Evolutionary conservation across 1,140 invertebrate genomes (phyloP), one percentile per base, ranked within the genome.

Genomic region (Calliopsis andreniformis): DNA sequence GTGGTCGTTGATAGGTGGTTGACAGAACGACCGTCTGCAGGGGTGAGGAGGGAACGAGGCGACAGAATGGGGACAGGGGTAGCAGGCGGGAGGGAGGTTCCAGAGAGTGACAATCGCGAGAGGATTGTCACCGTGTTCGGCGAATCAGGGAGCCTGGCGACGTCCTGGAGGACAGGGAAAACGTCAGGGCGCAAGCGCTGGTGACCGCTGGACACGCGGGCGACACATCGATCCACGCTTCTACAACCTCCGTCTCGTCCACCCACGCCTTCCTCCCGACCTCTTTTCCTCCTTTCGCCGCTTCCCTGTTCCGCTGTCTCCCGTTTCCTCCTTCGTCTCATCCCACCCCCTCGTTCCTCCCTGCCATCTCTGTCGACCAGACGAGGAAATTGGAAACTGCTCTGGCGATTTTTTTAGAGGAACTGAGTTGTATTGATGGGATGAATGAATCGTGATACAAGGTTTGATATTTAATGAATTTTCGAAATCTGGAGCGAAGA

Each of bases 161-260:
- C 80, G 81, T 83, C 56, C 68, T 71, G 69, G 79, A 84, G 78
- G 73, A 83, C 79, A 77, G 62, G 47, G 79, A 63, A 20, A 67
- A 63, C 49, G 56, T 63, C 69, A 88, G 62, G 70, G 90, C 91
- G 89, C 89, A 89, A 88, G 91, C 91, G 89, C 89, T 82, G 73
- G 86, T 84, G 86, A 87, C 85, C 66, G 79, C 87, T 90, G 89
- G 90, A 90, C 90, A 88, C 87, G 83, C 85, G 87, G 80, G 86
- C 89, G 90, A 90, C 89, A 91, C 89, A 91, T 91, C 89, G 89
- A 91, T 91, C 89, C 88, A 86, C 75, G 84, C 83, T 87, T 88
- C 88, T 87, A 87, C 87, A 87, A 87, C 86, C 89, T 88, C 86
- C 82, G 76, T 82, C 83, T 78, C 83, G 73, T 78, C 85, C 79